Evolutionary conservation across 2,113 vertebrate genomes (phyloP).

Genomic region (Cariama cristata): DNA sequence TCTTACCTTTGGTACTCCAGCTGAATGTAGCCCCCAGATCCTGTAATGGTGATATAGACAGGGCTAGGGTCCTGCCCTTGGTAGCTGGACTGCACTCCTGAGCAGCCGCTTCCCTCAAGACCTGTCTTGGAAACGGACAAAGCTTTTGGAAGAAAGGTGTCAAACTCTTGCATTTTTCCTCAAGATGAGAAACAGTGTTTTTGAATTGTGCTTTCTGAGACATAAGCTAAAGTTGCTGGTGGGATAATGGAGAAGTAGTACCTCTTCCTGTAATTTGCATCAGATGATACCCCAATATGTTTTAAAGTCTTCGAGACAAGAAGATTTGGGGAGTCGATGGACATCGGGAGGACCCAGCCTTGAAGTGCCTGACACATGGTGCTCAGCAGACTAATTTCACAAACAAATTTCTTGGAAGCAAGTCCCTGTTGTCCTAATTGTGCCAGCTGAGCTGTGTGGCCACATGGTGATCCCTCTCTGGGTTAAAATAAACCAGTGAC

Average conservation of each 20-base stretch:
- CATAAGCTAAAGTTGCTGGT: not conserved
- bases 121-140: not conserved
- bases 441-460: not conserved
- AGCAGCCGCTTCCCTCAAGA: not conserved
- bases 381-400: not conserved
- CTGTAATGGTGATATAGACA: not conserved
- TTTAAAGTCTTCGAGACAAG: not conserved
- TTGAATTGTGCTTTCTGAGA: not conserved
- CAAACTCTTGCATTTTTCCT: not conserved
- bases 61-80: not conserved
- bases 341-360: too few relatives aligned
- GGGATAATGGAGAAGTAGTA: not conserved
- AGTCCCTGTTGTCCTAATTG: not conserved
- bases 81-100: not conserved
- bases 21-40: not conserved
- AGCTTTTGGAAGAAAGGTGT: not conserved
- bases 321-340: not conserved
- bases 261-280: not conserved
- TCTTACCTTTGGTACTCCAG: not conserved
- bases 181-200: not conserved
- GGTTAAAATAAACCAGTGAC: not conserved
- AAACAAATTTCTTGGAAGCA: not conserved
- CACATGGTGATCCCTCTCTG: fast-evolving
- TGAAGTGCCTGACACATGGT: not conserved
- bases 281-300: not conserved